Conservation (phyloP, 1,140 invertebrate species). For the Asobara japonica region DNA sequence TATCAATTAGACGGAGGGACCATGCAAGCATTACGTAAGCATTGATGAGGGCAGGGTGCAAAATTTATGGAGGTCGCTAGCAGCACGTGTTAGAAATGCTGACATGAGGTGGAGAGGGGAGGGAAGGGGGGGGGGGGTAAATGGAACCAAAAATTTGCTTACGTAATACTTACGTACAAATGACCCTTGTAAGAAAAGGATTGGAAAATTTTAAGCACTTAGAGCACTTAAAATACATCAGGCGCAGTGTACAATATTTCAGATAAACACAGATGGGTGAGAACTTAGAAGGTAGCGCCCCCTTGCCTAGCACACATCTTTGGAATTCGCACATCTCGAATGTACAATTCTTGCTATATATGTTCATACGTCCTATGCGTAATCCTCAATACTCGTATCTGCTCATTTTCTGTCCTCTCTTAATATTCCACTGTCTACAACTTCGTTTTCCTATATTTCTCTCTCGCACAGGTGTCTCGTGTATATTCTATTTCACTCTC, state of each 20-base stretch:
- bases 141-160: too few species aligned
- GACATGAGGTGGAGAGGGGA: too few species aligned
- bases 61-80: too few species aligned
- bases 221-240: neutral
- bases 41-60: too few species aligned
- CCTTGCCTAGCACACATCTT: slow-evolving; percentile 17
- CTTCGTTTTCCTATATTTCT: slow-evolving; percentile 23
- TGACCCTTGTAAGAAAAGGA: too few species aligned
- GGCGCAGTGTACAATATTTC: neutral
- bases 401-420: slow-evolving; percentile 14
- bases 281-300: slow-evolving; percentile 47
- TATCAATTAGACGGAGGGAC: neutral
- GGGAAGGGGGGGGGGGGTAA: too few species aligned
- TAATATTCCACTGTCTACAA: slow-evolving; percentile 23
- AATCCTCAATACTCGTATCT: slow-evolving; percentile 28
- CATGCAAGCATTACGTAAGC: too few species aligned
- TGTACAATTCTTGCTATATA: slow-evolving; percentile 26
- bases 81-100: too few species aligned
- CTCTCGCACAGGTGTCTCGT: neutral
- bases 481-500: slow-evolving; percentile 2
- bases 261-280: neutral
- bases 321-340: slow-evolving; percentile 37
- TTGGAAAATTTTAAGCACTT: neutral
- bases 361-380: slow-evolving; percentile 33
- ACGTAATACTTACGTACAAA: too few species aligned